phyloP scores from a whole-genome alignment of 1,140 invertebrate species.

The Bombus vancouverensis region DNA sequence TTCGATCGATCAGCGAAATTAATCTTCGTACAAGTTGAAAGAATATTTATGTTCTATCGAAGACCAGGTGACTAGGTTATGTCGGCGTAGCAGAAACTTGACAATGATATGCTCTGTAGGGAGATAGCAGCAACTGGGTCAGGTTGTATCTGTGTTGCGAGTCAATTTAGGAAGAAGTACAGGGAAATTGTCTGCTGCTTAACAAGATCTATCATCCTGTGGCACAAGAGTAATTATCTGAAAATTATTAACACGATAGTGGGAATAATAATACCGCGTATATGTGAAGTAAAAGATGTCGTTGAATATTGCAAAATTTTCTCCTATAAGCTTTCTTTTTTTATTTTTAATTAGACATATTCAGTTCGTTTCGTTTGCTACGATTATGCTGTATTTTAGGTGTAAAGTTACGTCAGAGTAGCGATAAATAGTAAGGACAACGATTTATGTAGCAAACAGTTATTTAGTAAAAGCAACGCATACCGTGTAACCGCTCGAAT shows the following conservation, averaged over 20 bases:
- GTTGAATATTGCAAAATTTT: neutral
- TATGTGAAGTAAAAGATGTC: too few species aligned
- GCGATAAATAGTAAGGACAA: neutral
- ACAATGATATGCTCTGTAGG: neutral
- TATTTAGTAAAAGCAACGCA: too few species aligned
- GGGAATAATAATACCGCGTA: too few species aligned
- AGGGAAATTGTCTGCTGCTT: neutral
- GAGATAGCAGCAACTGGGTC: neutral
- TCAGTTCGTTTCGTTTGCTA: neutral
- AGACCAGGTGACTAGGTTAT: too few species aligned
- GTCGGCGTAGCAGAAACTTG: neutral
- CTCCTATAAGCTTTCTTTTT: accelerated
- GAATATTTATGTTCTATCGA: too few species aligned
- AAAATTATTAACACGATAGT: too few species aligned
- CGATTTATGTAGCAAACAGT: neutral
- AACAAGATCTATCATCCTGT: neutral
- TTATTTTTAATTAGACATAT: neutral
- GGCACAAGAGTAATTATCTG: too few species aligned
- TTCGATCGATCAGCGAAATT: too few species aligned
- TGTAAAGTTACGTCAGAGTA: too few species aligned
- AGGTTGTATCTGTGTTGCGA: neutral
- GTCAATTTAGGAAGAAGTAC: neutral
- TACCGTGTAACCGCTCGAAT: too few species aligned
- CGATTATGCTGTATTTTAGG: neutral
- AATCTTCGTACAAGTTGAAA: too few species aligned